These are phyloP conservation scores for Mustela lutreola DNA, from an alignment of 2,113 vertebrate genomes.

Conservation along the genomic window DNA sequence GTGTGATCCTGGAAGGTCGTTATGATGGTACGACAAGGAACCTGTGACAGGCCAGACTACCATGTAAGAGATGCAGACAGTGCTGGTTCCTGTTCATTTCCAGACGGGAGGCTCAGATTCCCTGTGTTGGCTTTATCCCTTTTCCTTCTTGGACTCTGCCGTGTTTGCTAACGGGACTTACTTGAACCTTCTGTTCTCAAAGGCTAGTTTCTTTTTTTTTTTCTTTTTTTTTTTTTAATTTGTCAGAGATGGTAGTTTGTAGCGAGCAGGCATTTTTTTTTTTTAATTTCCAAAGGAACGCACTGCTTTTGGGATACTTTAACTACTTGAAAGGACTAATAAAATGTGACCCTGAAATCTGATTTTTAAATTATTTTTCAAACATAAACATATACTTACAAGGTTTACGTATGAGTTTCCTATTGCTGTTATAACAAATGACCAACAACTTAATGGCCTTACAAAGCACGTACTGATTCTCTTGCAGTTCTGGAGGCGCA, in stretches of 20 bases:
- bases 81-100: background rate
- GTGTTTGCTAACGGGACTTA: background rate
- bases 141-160: background rate
- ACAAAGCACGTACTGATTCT: background rate
- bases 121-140: background rate
- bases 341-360: background rate
- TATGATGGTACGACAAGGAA: background rate
- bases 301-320: background rate
- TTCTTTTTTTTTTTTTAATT: slow-evolving; percentile 7
- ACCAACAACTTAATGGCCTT: background rate
- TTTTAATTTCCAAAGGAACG: background rate
- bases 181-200: background rate
- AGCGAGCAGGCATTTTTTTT: background rate
- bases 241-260: background rate
- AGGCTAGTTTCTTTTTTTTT: background rate
- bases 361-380: slow-evolving; percentile 1
- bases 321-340: background rate
- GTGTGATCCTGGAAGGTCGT: background rate
- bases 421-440: background rate
- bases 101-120: background rate
- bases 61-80: fast-evolving
- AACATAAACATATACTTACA: background rate
- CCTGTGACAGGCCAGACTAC: background rate
- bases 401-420: background rate
- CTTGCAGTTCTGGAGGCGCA: background rate